Evolutionary conservation across 1,140 invertebrate species (phyloP).

Genomic region (Oryzaephilus surinamensis): DNA sequence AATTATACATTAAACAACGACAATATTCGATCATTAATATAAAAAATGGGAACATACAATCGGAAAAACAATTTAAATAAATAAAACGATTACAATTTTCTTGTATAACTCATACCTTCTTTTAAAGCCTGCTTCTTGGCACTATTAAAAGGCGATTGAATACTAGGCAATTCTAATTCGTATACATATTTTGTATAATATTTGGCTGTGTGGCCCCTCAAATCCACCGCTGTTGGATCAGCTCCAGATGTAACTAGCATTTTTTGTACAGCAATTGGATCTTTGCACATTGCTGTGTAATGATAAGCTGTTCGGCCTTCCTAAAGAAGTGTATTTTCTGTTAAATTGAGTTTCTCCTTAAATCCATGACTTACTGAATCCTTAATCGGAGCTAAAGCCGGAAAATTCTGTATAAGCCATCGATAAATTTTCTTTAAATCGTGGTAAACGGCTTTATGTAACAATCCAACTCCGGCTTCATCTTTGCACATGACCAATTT

Average conservation of each 20-base stretch:
- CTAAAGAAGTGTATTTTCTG: constrained; percentile 31
- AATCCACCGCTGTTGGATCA: constrained; percentile 53
- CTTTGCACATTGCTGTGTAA: constrained; percentile 60
- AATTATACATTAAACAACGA: too few relatives aligned
- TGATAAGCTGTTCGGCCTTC: constrained; percentile 71
- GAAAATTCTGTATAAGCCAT: constrained; percentile 65
- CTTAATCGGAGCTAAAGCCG: constrained; percentile 57
- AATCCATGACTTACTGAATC: constrained; percentile 54
- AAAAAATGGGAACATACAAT: neutral
- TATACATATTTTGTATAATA: constrained; percentile 54
- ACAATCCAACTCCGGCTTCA: constrained; percentile 56
- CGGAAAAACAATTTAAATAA: too few relatives aligned
- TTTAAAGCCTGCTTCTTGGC: constrained; percentile 36
- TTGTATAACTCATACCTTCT: constrained; percentile 35
- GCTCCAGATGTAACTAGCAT: constrained; percentile 55
- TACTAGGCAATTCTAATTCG: constrained; percentile 48
- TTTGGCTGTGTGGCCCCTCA: constrained; percentile 52
- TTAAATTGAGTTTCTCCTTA: constrained; percentile 1
- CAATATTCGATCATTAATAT: neutral
- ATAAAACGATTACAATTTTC: too few relatives aligned
- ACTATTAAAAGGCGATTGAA: constrained; percentile 31
- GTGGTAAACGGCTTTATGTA: constrained; percentile 72
- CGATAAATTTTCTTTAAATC: constrained; percentile 60
- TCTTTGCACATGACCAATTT: constrained; percentile 60
- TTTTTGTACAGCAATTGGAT: constrained; percentile 52